phyloP scores from a whole-genome alignment of 1,140 invertebrate species.

The Batillaria attramentaria region DNA sequence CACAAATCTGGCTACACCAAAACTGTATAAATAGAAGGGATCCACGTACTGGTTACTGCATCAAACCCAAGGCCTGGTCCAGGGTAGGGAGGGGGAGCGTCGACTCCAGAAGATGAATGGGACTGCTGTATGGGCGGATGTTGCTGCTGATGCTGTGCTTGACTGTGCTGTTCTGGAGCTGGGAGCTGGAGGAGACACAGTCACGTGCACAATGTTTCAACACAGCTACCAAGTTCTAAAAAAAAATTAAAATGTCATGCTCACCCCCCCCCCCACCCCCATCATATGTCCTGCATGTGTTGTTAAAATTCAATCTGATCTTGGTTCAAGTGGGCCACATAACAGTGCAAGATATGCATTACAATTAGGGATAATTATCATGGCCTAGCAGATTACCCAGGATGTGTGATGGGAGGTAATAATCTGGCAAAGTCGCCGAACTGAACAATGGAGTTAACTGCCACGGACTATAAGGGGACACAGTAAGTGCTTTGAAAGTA shows the following conservation, averaged over 20 bases:
- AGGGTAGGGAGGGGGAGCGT: constrained; percentile 5
- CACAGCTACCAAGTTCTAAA: not conserved
- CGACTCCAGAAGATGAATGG: too few relatives aligned
- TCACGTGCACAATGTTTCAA: too few relatives aligned
- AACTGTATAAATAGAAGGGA: too few relatives aligned
- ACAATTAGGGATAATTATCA: too few relatives aligned
- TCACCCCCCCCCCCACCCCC: not conserved
- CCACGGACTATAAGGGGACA: too few relatives aligned
- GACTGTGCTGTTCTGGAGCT: not conserved
- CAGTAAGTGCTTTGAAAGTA: too few relatives aligned
- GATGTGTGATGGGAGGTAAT: too few relatives aligned
- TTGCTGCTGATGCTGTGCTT: not conserved
- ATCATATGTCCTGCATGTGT: not conserved
- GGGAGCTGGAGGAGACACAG: not conserved
- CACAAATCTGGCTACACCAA: too few relatives aligned
- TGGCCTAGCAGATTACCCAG: too few relatives aligned
- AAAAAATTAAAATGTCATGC: not conserved
- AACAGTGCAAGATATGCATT: not conserved
- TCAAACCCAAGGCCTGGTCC: not conserved
- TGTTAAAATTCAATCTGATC: not conserved
- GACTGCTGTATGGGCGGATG: too few relatives aligned
- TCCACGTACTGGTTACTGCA: not conserved
- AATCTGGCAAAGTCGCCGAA: too few relatives aligned
- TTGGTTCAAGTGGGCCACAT: not conserved
- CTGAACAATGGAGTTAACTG: too few relatives aligned